Conservation (phyloP, 2,797 vertebrate genomes). For the Onychomys leucogaster region DNA sequence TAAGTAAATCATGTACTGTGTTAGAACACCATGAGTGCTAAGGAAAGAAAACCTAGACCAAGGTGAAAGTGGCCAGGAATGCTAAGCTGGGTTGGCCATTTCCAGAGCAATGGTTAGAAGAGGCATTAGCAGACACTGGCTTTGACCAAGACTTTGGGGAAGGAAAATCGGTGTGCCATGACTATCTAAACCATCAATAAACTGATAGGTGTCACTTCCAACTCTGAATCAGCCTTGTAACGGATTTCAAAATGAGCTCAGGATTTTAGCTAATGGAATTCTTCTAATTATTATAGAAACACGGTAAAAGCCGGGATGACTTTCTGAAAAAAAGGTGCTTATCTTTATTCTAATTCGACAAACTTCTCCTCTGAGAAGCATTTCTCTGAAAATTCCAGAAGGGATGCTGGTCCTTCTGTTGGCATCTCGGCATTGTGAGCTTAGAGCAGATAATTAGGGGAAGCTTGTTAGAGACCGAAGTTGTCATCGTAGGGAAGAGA, state of each 20-base stretch:
- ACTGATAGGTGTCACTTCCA: background rate
- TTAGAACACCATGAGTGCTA: background rate
- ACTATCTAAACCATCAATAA: background rate
- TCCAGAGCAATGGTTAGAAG: background rate
- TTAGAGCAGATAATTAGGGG: conserved; percentile 55
- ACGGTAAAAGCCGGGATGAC: background rate
- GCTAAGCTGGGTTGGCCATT: background rate
- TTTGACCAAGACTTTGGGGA: background rate
- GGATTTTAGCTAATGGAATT: conserved; percentile 40
- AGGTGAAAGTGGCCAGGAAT: background rate
- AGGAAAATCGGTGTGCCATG: background rate
- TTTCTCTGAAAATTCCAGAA: conserved; percentile 51
- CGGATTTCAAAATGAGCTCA: conserved; percentile 38
- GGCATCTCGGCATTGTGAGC: conserved; percentile 49
- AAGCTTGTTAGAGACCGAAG: conserved; percentile 44
- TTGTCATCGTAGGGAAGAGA: conserved; percentile 57
- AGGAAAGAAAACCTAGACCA: background rate
- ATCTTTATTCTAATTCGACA: background rate
- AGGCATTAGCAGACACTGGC: background rate
- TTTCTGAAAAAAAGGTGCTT: conserved; percentile 12
- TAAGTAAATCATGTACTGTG: background rate
- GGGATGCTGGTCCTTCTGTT: background rate
- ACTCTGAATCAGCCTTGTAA: background rate
- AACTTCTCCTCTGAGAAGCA: conserved; percentile 31
- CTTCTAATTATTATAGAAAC: conserved; percentile 8